Percentiles rank a stretch among this genome's conserved stretches.
phyloP scores from a whole-genome alignment of 2,888 invertebrate genomes.

The Lymantria monacha region DNA sequence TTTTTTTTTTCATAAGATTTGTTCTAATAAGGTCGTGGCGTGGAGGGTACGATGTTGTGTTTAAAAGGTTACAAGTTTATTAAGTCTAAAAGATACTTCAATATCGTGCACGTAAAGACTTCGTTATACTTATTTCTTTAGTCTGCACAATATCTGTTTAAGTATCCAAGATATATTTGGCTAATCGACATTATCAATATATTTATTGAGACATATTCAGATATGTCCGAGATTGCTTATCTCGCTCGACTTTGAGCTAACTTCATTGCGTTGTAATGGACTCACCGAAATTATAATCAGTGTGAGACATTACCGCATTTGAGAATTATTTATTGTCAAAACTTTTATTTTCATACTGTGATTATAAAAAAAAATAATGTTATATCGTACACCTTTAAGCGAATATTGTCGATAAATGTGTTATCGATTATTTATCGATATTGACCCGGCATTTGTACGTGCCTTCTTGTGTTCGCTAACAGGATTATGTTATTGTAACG shows the following conservation, averaged over 20 bases:
- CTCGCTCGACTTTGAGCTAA: conserved; percentile 7
- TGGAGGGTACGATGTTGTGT: neutral
- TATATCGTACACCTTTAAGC: neutral
- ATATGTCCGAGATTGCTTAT: conserved; percentile 17
- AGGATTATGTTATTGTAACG: conserved; percentile 29
- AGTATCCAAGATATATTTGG: conserved; percentile 14
- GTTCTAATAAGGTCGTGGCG: no score
- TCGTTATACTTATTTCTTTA: conserved; percentile 19
- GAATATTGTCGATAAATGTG: conserved; percentile 16
- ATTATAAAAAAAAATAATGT: conserved; percentile 15
- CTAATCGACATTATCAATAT: conserved; percentile 19
- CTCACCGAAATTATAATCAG: conserved; percentile 15
- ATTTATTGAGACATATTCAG: conserved; percentile 10
- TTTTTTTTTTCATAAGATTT: neutral
- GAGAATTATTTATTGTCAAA: conserved; percentile 12
- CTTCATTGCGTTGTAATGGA: conserved; percentile 13
- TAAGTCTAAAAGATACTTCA: conserved; percentile 5
- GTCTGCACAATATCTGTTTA: conserved; percentile 20
- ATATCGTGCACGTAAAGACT: conserved; percentile 11
- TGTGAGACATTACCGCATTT: conserved; percentile 11
- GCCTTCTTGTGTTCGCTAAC: conserved; percentile 18
- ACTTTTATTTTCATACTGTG: conserved; percentile 19
- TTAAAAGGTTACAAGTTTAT: neutral
- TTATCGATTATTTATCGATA: conserved; percentile 9
- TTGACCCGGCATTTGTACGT: conserved; percentile 19